Evolutionary conservation across 2,113 vertebrate species (phyloP).

Genomic region (Rutilus rutilus): DNA sequence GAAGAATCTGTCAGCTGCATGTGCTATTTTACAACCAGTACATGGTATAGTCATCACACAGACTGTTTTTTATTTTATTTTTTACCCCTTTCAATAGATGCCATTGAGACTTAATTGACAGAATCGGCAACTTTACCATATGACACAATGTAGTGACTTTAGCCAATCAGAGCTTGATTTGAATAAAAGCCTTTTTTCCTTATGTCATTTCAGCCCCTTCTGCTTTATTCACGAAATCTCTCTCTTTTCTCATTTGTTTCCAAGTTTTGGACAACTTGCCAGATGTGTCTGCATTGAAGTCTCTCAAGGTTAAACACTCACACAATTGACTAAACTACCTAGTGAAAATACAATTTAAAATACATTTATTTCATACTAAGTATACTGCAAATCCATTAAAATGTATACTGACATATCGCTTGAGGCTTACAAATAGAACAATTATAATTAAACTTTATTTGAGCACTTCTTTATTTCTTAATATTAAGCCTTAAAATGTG

Average conservation of each 20-base stretch:
- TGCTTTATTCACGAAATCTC: constrained; percentile 22
- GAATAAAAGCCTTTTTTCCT: too few species aligned
- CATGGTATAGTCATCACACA: neutral
- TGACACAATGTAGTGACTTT: neutral
- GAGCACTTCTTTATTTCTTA: too few species aligned
- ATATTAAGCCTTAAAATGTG: too few species aligned
- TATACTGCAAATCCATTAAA: too few species aligned
- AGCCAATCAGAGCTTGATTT: too few species aligned
- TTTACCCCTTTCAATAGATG: neutral
- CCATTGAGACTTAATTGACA: constrained; percentile 15
- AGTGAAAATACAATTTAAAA: too few species aligned
- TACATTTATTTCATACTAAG: too few species aligned
- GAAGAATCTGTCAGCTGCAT: constrained; percentile 31
- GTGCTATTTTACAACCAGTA: neutral
- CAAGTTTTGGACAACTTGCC: constrained; percentile 1
- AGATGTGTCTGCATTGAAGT: neutral
- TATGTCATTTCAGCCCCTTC: too few species aligned
- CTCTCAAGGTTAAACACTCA: neutral
- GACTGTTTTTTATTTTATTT: too few species aligned
- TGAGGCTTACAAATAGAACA: too few species aligned
- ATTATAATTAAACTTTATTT: too few species aligned
- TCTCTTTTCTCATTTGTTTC: constrained; percentile 11
- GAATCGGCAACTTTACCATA: neutral
- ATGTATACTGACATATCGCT: too few species aligned
- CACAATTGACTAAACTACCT: neutral